A percentile compares a stretch with the other conserved stretches of the same genome.
Evolutionary conservation across 2,113 vertebrate species (phyloP).

Genomic region (Uropsilus gracilis): DNA sequence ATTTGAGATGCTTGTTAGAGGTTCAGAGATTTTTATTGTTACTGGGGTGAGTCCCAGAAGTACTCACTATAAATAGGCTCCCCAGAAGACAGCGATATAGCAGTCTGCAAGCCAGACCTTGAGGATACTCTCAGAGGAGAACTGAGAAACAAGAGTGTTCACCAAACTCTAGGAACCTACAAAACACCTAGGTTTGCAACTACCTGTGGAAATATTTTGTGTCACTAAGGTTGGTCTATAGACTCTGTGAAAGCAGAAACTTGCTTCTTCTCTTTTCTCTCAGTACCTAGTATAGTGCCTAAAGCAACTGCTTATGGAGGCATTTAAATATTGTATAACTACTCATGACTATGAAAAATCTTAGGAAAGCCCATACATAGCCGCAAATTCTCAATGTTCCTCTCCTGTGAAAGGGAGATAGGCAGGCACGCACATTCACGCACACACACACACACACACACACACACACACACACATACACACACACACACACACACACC

Average conservation of each 20-base stretch:
- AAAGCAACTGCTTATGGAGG: background rate
- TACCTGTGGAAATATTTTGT: background rate
- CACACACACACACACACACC: too few relatives aligned
- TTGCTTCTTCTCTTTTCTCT: background rate
- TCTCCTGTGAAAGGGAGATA: background rate
- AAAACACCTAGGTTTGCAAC: background rate
- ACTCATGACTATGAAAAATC: background rate
- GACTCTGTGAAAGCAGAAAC: background rate
- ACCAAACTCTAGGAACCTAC: background rate
- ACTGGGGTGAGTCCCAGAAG: background rate
- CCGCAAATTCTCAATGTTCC: constrained; percentile 4
- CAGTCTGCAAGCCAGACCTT: background rate
- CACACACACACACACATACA: too few relatives aligned
- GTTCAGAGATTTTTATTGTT: background rate
- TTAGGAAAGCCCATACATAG: background rate
- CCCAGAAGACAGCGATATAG: background rate
- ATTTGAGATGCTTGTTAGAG: background rate
- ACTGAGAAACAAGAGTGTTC: background rate
- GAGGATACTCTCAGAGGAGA: background rate
- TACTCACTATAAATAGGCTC: background rate
- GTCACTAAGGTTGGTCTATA: background rate
- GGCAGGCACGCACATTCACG: too few relatives aligned
- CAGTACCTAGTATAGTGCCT: background rate
- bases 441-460: too few relatives aligned
- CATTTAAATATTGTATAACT: background rate